Conservation (phyloP, 2,797 vertebrate genomes). For the Galago senegalensis region DNA sequence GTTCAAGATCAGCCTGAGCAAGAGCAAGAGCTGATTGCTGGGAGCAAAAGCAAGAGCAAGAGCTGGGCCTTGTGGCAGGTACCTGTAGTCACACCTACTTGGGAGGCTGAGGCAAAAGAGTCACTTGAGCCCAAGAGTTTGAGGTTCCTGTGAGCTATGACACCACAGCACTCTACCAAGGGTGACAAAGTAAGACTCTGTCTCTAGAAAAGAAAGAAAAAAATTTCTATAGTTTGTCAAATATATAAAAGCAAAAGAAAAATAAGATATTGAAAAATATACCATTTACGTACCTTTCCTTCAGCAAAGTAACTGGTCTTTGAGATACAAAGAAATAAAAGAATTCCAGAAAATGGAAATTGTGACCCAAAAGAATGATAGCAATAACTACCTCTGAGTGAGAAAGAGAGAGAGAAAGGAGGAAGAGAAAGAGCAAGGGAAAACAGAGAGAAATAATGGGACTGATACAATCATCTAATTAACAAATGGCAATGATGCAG, state of each 20-base stretch:
- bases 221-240: not conserved
- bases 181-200: no score
- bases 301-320: not conserved
- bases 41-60: no score
- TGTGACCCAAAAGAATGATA: not conserved
- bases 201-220: not conserved
- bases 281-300: not conserved
- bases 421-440: no score
- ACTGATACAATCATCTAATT: not conserved
- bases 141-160: no score
- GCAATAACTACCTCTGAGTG: not conserved
- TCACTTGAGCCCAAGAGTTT: no score
- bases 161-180: no score
- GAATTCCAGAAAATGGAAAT: not conserved
- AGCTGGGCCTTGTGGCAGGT: no score
- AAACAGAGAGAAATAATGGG: not conserved
- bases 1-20: no score
- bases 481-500: not conserved
- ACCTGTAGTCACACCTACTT: no score
- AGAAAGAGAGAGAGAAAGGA: not conserved
- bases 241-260: constrained; percentile 22
- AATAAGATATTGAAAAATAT: not conserved
- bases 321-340: constrained; percentile 1
- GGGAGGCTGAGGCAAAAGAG: no score
- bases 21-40: no score